Conservation (phyloP, 2,888 invertebrate genomes). For the Drosophila lacicola region DNA sequence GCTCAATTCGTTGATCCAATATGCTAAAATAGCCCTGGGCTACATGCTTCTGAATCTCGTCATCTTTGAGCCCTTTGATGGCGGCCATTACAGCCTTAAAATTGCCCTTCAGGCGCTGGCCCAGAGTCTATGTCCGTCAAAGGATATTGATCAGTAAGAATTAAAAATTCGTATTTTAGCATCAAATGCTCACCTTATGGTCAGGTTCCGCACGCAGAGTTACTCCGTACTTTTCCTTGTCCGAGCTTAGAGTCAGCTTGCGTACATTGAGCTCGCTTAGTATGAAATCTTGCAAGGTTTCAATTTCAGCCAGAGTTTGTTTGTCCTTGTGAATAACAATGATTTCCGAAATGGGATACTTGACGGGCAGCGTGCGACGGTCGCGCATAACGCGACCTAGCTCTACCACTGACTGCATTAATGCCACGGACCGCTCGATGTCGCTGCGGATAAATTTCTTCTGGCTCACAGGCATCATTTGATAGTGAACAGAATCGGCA, state of each 20-base stretch:
- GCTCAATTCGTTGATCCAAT: constrained; percentile 90
- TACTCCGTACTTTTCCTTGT: constrained; percentile 97
- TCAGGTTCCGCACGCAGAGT: constrained; percentile 97
- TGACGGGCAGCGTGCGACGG: constrained; percentile 96
- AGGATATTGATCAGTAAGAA: neutral
- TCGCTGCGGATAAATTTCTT: constrained; percentile 90
- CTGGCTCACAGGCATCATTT: constrained; percentile 93
- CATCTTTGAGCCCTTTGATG: constrained; percentile 92
- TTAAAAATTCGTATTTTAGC: neutral
- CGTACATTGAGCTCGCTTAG: constrained; percentile 97
- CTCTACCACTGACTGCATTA: constrained; percentile 98
- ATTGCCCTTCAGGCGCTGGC: constrained; percentile 94
- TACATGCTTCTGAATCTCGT: constrained; percentile 91
- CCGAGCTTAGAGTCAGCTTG: constrained; percentile 92
- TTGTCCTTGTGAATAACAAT: constrained; percentile 96
- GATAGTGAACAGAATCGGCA: constrained; percentile 94
- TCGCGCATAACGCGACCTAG: constrained; percentile 96
- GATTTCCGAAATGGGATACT: constrained; percentile 98
- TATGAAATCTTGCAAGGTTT: constrained; percentile 93
- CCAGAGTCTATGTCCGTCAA: constrained; percentile 85
- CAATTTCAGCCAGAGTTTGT: constrained; percentile 91
- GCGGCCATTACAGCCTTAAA: constrained; percentile 94
- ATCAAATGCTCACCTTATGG: constrained; percentile 87
- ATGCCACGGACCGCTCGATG: constrained; percentile 95
- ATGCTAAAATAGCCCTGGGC: constrained; percentile 90